Percentiles rank a stretch among this genome's conserved stretches.
Evolutionary conservation across 2,888 invertebrate species (phyloP).

Genomic region (Rotaria magnacalcarata): DNA sequence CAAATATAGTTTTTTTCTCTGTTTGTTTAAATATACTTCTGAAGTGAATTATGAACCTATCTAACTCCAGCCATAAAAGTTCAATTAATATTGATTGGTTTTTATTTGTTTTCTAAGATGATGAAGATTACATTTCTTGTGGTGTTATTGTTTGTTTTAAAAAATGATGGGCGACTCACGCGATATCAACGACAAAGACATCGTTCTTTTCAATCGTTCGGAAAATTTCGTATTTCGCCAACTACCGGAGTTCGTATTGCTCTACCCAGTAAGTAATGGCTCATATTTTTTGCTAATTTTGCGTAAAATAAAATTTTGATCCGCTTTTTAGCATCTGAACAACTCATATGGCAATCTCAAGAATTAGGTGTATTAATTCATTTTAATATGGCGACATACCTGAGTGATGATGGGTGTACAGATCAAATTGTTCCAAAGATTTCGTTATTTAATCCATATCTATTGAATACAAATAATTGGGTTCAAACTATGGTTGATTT

Average conservation of each 20-base stretch:
- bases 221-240: slow-evolving; percentile 18
- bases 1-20: too few relatives aligned
- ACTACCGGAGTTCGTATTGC: not conserved
- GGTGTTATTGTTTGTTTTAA: not conserved
- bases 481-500: not conserved
- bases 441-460: not conserved
- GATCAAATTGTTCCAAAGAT: not conserved
- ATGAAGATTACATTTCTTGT: not conserved
- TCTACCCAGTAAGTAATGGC: not conserved
- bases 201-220: not conserved
- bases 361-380: slow-evolving; percentile 24
- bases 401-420: not conserved
- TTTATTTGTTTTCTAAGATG: too few relatives aligned
- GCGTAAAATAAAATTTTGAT: too few relatives aligned
- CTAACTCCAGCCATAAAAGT: too few relatives aligned
- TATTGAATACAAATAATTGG: slow-evolving; percentile 17
- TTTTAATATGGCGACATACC: not conserved
- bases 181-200: not conserved
- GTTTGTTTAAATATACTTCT: too few relatives aligned
- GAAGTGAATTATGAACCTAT: too few relatives aligned
- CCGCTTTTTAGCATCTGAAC: not conserved
- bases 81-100: too few relatives aligned
- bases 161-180: not conserved
- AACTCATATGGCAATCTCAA: slow-evolving; percentile 12
- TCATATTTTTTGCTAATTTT: not conserved